phyloP scores from a whole-genome alignment of 2,113 vertebrate species.

The Bufo bufo region DNA sequence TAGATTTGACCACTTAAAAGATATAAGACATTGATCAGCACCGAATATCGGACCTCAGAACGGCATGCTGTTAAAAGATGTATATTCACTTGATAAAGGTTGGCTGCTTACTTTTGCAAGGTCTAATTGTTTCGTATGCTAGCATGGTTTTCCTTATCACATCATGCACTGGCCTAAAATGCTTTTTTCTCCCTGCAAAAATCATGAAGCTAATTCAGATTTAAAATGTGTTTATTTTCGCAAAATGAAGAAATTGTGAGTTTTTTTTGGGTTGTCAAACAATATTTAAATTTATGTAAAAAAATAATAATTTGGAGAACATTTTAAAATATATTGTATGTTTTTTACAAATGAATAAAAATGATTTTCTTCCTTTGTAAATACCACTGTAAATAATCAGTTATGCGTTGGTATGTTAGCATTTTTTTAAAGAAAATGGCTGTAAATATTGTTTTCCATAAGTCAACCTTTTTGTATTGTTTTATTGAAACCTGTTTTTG shows the following conservation, averaged over 20 bases:
- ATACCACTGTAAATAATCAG: constrained; percentile 67
- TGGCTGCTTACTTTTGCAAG: neutral
- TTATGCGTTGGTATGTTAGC: constrained; percentile 78
- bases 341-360: constrained; percentile 27
- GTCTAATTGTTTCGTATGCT: neutral
- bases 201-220: neutral
- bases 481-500: constrained; percentile 75
- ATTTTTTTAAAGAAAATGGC: constrained; percentile 76
- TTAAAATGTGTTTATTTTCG: neutral
- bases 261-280: constrained; percentile 14
- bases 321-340: constrained; percentile 44
- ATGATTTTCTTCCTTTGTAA: constrained; percentile 67
- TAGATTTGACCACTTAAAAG: neutral
- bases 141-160: neutral
- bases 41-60: neutral
- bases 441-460: constrained; percentile 85
- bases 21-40: neutral
- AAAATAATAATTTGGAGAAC: constrained; percentile 5
- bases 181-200: too few species aligned
- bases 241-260: neutral
- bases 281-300: constrained; percentile 26
- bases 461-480: constrained; percentile 83
- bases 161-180: neutral
- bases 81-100: neutral
- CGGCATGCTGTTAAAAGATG: neutral